Base-by-base conservation (phyloP, 2,797 vertebrate genomes). In the Nothura maculosa region DNA sequence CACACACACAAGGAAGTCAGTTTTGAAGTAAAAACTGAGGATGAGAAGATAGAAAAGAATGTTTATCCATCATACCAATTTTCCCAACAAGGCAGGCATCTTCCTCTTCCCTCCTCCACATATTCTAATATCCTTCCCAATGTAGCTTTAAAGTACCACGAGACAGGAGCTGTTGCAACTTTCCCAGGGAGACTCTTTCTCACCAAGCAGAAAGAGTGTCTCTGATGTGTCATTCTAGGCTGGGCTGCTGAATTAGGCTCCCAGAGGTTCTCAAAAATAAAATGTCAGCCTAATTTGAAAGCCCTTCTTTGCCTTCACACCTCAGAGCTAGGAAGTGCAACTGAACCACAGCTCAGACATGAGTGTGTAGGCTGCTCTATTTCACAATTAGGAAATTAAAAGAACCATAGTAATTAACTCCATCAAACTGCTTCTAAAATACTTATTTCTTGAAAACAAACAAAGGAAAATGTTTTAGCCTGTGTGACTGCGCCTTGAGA, bases 231-330 rank as follows among this genome's bases (percentile, higher is more conserved):
- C 90, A 80, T 54, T 88, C 72, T 66, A 66, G 62, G 47, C 79
- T 3, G 2, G 54, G 64, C 2, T 6, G 67, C 61, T 86, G 89
- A 93, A 91, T 1, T 5, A 67, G 76, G 34, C 43, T 91, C 80
- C 48, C 27, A 70, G 52, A 74, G 22, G 27, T 45, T 83, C 80
- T 95, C 67, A 72, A 68, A 95, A 95, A 76, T 75, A 85, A 83
- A 92, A 87, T 47, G 30, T 66, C 85, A 92, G 64, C 25, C 48
- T 92, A 75, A 82, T 93, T 85, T 93, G 72, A 76, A 87, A 92
- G 60, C 19, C 48, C 75, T 77, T 88, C 64, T 86, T 70, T 81
- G 28, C 48, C 45, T 92, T 92, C 74, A 55, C 70, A 81, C 57
- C 54, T 64, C 43, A 47, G 87, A 84, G 85, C 34, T 86, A 79